Evolutionary conservation across 2,888 invertebrate species (phyloP), one percentile per base, ranked within the genome.

Genomic region (Drosophila suboccidentalis): DNA sequence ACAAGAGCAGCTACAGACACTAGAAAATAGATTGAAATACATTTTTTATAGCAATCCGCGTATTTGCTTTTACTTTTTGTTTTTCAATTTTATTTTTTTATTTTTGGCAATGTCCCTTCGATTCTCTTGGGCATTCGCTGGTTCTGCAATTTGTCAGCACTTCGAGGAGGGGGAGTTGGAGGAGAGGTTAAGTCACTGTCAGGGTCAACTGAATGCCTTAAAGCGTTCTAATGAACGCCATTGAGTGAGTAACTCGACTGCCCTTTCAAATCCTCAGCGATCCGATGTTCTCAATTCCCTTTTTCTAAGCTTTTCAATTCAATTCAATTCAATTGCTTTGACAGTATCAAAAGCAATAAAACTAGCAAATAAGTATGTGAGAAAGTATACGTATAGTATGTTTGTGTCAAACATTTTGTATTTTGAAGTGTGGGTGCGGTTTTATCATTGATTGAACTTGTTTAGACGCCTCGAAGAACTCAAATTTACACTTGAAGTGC

Each of bases 391-490:
- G 38, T 70, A 62, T 64, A 38, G 64, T 60, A 46, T 67, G 69
- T 32, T 32, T 53, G 34, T 57, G 41, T 43, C 34, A 47, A 38
- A 47, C 54, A 47, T 64, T 49, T 49, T 34, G 57, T 46, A 34
- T 47, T 62, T 64, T 36, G 19, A 36, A 38, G 69, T 64, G 72
- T 76, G 82, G 63, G 67, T 76, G 71, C 49, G 83, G 76, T 84
- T 87, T 89, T 73, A 81, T 84, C 87, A 76, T 66, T 79, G 87
- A 89, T 80, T 83, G 83, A 78, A 86, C 83, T 88, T 71, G 71
- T 78, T 82, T 60, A 78, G 62, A 77, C 86, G 71, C 80, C 75
- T 71, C 44, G 69, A 70, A 75, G 68, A 75, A 75, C 78, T 87
- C 80, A 89, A 89, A 76, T 77, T 87, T 81, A 84, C 82, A 87